A percentile compares a stretch with the other conserved stretches of the same genome.
These are phyloP conservation scores for Diaprepes abbreviatus DNA, from an alignment of 2,888 invertebrate genomes.

Conservation along the genomic window DNA sequence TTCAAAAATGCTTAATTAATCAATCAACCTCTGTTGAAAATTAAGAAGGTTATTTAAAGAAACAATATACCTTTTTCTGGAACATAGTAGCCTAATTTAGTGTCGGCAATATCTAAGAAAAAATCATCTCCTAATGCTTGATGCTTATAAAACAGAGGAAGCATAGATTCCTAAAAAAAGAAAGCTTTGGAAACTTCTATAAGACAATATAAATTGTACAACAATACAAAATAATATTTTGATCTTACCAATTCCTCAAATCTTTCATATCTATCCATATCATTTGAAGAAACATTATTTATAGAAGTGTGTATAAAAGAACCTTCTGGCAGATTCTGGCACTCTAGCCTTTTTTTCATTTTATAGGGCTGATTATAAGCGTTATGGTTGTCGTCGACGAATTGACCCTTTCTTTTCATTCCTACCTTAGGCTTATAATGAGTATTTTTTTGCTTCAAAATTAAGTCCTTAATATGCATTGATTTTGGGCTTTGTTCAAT, in stretches of 20 bases:
- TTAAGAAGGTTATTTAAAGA: no score
- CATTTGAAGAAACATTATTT: conserved; percentile 50
- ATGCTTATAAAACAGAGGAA: conserved; percentile 59
- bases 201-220: no score
- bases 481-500: conserved; percentile 58
- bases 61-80: conserved; percentile 55
- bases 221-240: no score
- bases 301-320: conserved; percentile 55
- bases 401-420: conserved; percentile 11
- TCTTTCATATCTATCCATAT: conserved; percentile 52
- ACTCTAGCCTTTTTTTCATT: conserved; percentile 44
- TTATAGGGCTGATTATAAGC: conserved; percentile 35
- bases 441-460: conserved; percentile 54
- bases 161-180: conserved; percentile 57
- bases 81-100: conserved; percentile 59
- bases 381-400: background rate
- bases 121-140: conserved; percentile 61
- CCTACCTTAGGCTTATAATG: conserved; percentile 12
- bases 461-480: conserved; percentile 55
- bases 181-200: no score
- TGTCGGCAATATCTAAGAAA: conserved; percentile 60
- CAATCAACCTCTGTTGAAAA: no score
- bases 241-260: conserved; percentile 56
- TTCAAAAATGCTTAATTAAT: no score
- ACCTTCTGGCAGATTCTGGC: conserved; percentile 50